Percentiles rank a stretch among this genome's conserved stretches.
phyloP scores from a whole-genome alignment of 35 echinoderm and acorn worm species.

The Nesometra sesokonis region DNA sequence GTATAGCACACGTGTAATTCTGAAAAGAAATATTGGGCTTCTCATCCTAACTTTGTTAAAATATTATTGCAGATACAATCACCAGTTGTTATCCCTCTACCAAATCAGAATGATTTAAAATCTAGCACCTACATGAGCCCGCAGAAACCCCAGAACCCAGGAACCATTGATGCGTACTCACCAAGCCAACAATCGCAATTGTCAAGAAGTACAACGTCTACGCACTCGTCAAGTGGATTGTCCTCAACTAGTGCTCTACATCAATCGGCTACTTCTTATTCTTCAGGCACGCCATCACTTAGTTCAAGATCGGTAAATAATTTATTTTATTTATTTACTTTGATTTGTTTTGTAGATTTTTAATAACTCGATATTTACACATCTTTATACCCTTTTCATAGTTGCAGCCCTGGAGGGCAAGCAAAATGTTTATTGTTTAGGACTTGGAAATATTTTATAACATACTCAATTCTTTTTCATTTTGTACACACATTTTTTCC shows the following conservation, averaged over 20 bases:
- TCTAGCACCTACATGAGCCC: conserved; percentile 27
- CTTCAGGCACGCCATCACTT: background rate
- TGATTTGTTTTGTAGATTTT: too few species aligned
- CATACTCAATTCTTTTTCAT: too few species aligned
- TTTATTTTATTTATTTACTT: background rate
- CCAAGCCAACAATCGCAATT: background rate
- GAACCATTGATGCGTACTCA: background rate
- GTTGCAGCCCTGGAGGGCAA: too few species aligned
- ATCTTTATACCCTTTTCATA: too few species aligned
- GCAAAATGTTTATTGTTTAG: too few species aligned
- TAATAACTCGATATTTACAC: too few species aligned
- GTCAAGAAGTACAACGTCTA: background rate
- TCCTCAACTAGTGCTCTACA: conserved; percentile 21
- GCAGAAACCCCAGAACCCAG: conserved; percentile 29
- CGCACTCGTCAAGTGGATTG: conserved; percentile 9
- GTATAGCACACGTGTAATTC: too few species aligned
- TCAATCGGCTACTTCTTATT: background rate
- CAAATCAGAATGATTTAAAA: conserved; percentile 46
- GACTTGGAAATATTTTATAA: too few species aligned
- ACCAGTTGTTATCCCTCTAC: conserved; percentile 75
- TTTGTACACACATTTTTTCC: too few species aligned
- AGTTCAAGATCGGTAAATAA: background rate
- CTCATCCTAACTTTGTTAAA: too few species aligned
- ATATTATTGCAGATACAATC: background rate
- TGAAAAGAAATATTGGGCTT: too few species aligned